A percentile compares a stretch with the other conserved stretches of the same genome.
Evolutionary conservation across 2,113 vertebrate genomes (phyloP).

Genomic region (Rhinopomastus cyanomelas): DNA sequence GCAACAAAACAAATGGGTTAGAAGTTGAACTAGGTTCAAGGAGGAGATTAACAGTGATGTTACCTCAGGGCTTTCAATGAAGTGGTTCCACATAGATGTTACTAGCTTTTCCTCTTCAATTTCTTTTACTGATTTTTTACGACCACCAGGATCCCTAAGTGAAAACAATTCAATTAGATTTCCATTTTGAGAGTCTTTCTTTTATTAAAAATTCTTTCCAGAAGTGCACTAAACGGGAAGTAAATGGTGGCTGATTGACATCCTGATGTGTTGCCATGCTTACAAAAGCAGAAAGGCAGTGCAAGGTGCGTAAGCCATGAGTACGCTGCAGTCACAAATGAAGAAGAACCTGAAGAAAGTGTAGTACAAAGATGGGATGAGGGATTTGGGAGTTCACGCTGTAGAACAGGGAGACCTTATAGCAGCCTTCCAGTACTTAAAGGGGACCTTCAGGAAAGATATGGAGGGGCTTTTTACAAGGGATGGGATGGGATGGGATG

Average conservation of each 20-base stretch:
- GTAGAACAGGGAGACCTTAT: no score
- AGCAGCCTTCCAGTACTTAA: no score
- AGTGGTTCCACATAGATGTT: slow-evolving; percentile 75
- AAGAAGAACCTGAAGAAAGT: not conserved
- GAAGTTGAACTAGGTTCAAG: not conserved
- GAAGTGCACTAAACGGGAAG: not conserved
- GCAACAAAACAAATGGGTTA: not conserved
- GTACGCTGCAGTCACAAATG: not conserved
- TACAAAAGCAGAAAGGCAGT: not conserved
- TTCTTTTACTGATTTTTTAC: slow-evolving; percentile 69
- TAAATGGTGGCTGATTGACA: not conserved
- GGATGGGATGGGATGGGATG: no score
- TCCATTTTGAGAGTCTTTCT: not conserved
- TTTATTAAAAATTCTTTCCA: slow-evolving; percentile 14
- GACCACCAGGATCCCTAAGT: slow-evolving; percentile 77
- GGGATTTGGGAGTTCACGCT: no score
- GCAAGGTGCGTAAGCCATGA: not conserved
- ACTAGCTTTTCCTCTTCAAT: slow-evolving; percentile 73
- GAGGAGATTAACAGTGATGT: not conserved
- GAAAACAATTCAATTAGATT: slow-evolving; percentile 48
- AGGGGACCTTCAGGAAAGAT: no score
- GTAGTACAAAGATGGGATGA: no score
- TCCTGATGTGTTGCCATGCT: not conserved
- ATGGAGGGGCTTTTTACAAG: no score
- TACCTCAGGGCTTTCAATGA: slow-evolving; percentile 69